Base-by-base conservation (phyloP, 64 coral and sea anemone genomes). In the Montipora foliosa region DNA sequence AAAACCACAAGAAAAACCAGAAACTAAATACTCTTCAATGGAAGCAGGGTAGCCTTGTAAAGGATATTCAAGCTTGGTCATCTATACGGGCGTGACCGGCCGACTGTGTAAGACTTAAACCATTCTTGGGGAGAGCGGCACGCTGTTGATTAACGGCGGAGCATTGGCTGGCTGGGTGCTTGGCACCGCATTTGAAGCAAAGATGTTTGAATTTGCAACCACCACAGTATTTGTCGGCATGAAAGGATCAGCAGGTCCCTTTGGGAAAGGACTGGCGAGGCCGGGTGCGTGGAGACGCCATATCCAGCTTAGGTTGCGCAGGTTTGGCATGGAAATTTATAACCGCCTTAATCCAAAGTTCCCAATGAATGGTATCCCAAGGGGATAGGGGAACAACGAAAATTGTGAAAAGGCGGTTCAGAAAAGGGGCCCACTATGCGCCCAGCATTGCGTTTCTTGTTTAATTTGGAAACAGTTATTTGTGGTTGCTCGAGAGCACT, bases 261-360 rank as follows among this genome's bases (percentile, higher is more conserved):
- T 45, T 78, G 46, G 76, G 76, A 71, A 71, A 71, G 68, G 68
- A 24, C 68, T 71, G 68, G 17, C 14, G 1, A 71, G 20, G 68
- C 68, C 6, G 20, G 8, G 68, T 71, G 20, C 68, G 0, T 71
- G 68, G 20, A 71, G 20, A n/a, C 20, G 20, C 12, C 44, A 78
- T 48, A 14, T 78, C 45, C 46, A 16, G 76, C 46, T 78, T 45
- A 19, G 14, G 76, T 78, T 44, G 76, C 45, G 46, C 60, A 0
- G 60, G 60, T 64, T 64, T 64, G 60, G 60, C 60, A 64, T 0
- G 60, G 8, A 64, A 64, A 64, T 64, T 64, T 64, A 64, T 64
- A 64, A 64, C 60, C 5, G 76, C 76, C 76, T 50, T 15, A 44
- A 78, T 12, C 76, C 76, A 78, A 14, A 78, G 46, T 78, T 78